Evolutionary conservation across 1,140 invertebrate species (phyloP), one percentile per base, ranked within the genome.

Genomic region (Charaxes varanes): DNA sequence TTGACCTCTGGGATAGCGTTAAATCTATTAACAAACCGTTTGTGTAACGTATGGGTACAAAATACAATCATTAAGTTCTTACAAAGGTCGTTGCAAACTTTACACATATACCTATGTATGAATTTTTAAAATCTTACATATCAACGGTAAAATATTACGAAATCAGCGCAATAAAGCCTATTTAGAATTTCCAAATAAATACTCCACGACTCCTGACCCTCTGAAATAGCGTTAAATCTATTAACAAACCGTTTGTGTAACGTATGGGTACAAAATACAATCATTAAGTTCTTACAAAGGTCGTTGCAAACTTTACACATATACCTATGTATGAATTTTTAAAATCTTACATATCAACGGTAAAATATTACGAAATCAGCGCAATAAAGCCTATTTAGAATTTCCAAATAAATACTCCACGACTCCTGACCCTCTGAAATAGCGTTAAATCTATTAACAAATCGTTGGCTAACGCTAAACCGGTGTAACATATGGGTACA

Each of bases 301-400:
- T n/a, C n/a, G n/a, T n/a, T n/a, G n/a, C n/a, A n/a, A n/a, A n/a
- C n/a, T n/a, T n/a, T n/a, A n/a, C n/a, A n/a, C n/a, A n/a, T n/a
- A n/a, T n/a, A n/a, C n/a, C n/a, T n/a, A n/a, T n/a, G n/a, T n/a
- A n/a, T n/a, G n/a, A n/a, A n/a, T n/a, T n/a, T n/a, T n/a, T n/a
- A n/a, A n/a, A n/a, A n/a, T n/a, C 38, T 52, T 44, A 45, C 31
- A 36, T 37, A 48, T 37, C 34, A 31, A 50, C 42, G 35, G 32
- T 22, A 42, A 32, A 50, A 52, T 43, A 50, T 55, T 62, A 43
- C 55, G 53, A 62, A 54, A 58, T 17, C 19, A 14, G 33, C 26
- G 27, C 48, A 57, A 48, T 47, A 31, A 42, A 41, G 31, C 42
- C 45, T 38, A 54, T 44, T 50, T 26, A 28, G 41, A 53, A 53